phyloP scores from a whole-genome alignment of 2,113 vertebrate species.

The Barbus barbus region DNA sequence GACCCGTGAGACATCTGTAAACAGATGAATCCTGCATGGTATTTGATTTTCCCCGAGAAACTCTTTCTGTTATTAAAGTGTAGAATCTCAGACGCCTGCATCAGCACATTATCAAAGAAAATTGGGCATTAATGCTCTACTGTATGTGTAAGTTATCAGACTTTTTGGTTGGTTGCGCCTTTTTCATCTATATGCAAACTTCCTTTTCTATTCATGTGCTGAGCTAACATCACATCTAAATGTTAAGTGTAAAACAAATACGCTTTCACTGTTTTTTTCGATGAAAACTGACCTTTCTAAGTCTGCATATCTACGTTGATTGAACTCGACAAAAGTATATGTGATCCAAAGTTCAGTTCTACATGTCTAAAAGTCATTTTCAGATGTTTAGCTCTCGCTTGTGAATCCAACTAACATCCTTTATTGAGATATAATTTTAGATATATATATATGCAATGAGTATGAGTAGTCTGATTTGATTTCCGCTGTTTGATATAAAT shows the following conservation, averaged over 20 bases:
- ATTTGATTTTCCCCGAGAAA: conserved; percentile 6
- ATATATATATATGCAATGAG: not conserved
- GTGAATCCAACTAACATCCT: not conserved
- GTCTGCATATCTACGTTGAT: conserved; percentile 4
- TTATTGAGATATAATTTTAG: not conserved
- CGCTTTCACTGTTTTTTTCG: conserved; percentile 4
- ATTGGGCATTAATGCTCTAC: not conserved
- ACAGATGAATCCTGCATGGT: conserved; percentile 10
- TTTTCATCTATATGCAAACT: conserved; percentile 55
- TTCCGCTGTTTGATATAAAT: conserved; percentile 30
- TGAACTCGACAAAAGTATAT: conserved; percentile 34
- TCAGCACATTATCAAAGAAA: not conserved
- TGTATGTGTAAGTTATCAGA: conserved; percentile 17
- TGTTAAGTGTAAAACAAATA: conserved; percentile 54
- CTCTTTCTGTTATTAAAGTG: not conserved
- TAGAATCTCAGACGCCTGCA: conserved; percentile 1
- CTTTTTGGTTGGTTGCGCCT: conserved; percentile 35
- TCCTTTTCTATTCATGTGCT: conserved; percentile 20
- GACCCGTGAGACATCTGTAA: conserved; percentile 12
- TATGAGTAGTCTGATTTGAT: not conserved
- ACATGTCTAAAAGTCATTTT: conserved; percentile 23
- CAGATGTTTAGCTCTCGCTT: not conserved
- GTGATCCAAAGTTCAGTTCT: not conserved
- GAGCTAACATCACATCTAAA: conserved; percentile 40
- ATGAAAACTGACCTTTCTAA: conserved; percentile 45